Percentiles rank a stretch among this genome's conserved stretches.
Conservation (phyloP, 2,797 vertebrate genomes). For the Sparidentex hasta region DNA sequence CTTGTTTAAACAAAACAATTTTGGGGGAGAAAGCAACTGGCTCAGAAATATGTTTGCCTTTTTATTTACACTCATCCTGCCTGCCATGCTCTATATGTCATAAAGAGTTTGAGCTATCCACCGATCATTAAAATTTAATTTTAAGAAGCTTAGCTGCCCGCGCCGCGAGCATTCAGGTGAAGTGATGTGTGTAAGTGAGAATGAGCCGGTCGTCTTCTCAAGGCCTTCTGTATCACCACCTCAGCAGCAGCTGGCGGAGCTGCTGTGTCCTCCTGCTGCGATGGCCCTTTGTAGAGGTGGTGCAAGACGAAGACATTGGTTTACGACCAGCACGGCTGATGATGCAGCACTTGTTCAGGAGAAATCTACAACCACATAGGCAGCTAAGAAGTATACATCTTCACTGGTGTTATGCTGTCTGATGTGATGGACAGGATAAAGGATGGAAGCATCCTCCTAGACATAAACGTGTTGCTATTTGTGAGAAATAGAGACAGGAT, state of each 20-base stretch:
- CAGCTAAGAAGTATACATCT: background rate
- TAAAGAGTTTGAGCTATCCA: slow-evolving; percentile 26
- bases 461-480: slow-evolving; percentile 37
- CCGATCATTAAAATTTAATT: slow-evolving; percentile 46
- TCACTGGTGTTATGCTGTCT: slow-evolving; percentile 29
- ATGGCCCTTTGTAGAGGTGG: slow-evolving; percentile 3
- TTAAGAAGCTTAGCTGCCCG: slow-evolving; percentile 29
- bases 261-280: slow-evolving; percentile 11
- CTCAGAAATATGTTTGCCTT: slow-evolving; percentile 49
- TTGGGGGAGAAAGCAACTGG: slow-evolving; percentile 33
- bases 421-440: slow-evolving; percentile 47
- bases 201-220: background rate
- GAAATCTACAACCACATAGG: slow-evolving; percentile 21
- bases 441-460: slow-evolving; percentile 30
- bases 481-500: slow-evolving; percentile 30
- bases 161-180: slow-evolving; percentile 6
- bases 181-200: slow-evolving; percentile 24
- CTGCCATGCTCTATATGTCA: slow-evolving; percentile 36
- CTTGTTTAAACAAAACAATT: slow-evolving; percentile 74
- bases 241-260: background rate
- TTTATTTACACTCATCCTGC: slow-evolving; percentile 48
- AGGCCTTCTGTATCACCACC: slow-evolving; percentile 17
- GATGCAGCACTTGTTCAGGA: slow-evolving; percentile 18
- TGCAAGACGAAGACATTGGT: slow-evolving; percentile 13
- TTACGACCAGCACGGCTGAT: background rate